These are phyloP conservation scores for Brachylomia viminalis DNA, from an alignment of 2,888 invertebrate species.

Conservation along the genomic window DNA sequence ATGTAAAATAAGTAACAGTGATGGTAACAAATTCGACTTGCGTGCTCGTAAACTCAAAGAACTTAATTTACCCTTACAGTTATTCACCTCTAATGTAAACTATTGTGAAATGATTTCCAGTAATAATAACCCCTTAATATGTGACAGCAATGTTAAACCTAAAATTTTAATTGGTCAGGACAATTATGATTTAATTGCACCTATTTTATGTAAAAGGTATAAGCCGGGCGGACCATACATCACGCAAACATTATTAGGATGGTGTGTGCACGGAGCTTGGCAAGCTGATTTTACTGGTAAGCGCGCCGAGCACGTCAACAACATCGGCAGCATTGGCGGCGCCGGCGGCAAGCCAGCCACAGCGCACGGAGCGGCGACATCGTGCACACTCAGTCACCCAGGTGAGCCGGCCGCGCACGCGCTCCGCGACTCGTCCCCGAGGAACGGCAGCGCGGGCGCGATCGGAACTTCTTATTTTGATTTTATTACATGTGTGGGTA, in stretches of 20 bases:
- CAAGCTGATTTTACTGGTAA: background rate
- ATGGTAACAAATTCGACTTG: background rate
- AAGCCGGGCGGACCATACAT: background rate
- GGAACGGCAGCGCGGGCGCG: background rate
- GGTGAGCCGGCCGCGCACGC: background rate
- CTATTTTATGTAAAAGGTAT: background rate
- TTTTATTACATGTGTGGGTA: background rate
- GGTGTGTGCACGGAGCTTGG: background rate
- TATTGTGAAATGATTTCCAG: background rate
- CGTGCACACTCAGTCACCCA: background rate
- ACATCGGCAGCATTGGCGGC: background rate
- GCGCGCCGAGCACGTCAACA: slow-evolving; percentile 5
- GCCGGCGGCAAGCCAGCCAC: background rate
- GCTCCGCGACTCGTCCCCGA: background rate
- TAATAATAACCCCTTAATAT: background rate
- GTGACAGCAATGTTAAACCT: background rate
- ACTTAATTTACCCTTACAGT: background rate
- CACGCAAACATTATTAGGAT: background rate
- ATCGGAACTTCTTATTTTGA: background rate
- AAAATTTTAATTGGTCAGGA: background rate
- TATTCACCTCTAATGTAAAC: background rate
- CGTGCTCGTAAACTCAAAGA: slow-evolving; percentile 1
- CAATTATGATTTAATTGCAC: background rate
- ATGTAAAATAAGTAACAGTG: background rate
- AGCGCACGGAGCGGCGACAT: background rate